Percentiles rank a stretch among this genome's conserved stretches.
phyloP scores from a whole-genome alignment of 2,113 vertebrate species.

The Laterallus jamaicensis region DNA sequence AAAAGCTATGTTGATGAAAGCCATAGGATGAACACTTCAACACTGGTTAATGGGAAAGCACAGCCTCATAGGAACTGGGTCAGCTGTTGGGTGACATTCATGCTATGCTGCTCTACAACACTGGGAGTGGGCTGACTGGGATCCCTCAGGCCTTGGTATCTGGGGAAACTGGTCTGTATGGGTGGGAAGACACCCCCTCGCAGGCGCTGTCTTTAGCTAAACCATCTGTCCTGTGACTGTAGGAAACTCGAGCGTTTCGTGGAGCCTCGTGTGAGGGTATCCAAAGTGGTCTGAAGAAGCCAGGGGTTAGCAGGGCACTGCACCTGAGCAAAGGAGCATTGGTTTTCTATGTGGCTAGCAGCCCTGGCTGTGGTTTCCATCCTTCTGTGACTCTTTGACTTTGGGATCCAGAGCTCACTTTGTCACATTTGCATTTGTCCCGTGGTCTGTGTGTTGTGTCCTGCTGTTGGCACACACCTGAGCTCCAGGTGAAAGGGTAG shows the following conservation, averaged over 20 bases:
- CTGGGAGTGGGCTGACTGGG: rapidly evolving
- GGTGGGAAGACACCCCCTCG: neutral
- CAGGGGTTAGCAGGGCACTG: neutral
- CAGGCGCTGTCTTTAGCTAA: neutral
- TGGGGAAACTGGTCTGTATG: neutral
- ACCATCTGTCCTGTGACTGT: neutral
- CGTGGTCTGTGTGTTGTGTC: neutral
- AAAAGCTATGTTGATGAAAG: neutral
- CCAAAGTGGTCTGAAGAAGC: neutral
- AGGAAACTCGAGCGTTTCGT: neutral
- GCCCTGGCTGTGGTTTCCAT: neutral
- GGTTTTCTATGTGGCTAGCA: neutral
- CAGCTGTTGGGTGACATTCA: rapidly evolving
- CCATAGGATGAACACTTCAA: neutral
- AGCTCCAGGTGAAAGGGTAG: neutral
- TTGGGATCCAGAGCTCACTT: neutral
- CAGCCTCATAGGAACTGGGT: neutral
- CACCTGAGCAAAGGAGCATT: neutral
- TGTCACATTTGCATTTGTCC: neutral
- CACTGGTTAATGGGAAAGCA: neutral
- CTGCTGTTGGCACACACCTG: neutral
- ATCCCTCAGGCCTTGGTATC: neutral
- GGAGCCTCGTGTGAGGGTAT: neutral
- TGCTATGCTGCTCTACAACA: rapidly evolving
- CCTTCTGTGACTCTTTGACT: neutral